These are phyloP conservation scores for Eucera pruinosa DNA, from an alignment of 2,888 invertebrate genomes.

Conservation along the genomic window DNA sequence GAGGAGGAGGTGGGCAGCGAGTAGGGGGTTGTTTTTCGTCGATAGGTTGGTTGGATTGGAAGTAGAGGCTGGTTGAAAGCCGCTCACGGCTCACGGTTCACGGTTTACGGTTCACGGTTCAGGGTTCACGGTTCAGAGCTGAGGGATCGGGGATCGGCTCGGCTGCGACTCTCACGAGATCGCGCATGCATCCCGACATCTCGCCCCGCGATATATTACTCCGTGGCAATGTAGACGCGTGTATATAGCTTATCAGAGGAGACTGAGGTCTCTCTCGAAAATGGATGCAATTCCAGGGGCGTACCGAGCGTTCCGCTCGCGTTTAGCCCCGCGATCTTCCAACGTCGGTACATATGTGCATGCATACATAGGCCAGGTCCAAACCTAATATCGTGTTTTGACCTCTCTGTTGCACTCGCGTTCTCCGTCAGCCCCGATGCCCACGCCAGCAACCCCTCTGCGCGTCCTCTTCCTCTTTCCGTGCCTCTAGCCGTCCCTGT, in stretches of 20 bases:
- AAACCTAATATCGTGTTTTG: constrained; percentile 73
- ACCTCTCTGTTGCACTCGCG: constrained; percentile 42
- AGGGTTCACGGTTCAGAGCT: no score
- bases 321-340: constrained; percentile 68
- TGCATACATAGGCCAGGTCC: constrained; percentile 50
- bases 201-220: constrained; percentile 70
- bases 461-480: constrained; percentile 19
- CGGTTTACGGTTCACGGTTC: no score
- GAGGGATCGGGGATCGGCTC: constrained; percentile 24
- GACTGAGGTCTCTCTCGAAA: constrained; percentile 68
- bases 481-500: constrained; percentile 2
- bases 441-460: constrained; percentile 22
- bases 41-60: not conserved
- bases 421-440: not conserved
- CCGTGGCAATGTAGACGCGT: constrained; percentile 48
- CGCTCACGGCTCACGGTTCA: no score
- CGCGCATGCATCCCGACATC: constrained; percentile 57
- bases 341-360: constrained; percentile 53
- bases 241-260: constrained; percentile 67
- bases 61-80: not conserved
- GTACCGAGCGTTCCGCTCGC: constrained; percentile 72
- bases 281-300: constrained; percentile 73
- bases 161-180: constrained; percentile 58
- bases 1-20: no score
- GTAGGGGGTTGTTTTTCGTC: constrained; percentile 1